Evolutionary conservation across 2,113 vertebrate genomes (phyloP), one percentile per base, ranked within the genome.

Genomic region (Rhinolophus ferrumequinum): DNA sequence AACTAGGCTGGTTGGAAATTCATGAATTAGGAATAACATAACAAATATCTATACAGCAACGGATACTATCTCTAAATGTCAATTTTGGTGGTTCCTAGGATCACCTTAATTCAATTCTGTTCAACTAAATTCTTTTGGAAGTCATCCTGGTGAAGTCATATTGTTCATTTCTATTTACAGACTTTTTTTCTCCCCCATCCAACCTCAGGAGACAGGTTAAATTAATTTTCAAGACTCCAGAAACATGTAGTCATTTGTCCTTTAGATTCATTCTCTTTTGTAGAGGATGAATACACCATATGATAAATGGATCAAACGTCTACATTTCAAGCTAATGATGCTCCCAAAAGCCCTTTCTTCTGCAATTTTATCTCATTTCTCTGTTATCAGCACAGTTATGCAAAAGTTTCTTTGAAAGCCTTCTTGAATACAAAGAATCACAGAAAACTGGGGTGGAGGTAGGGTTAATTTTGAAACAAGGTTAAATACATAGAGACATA

Each of bases 381-480:
- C 10, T 81, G 4, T 83, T 3, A 8, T 92, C 44, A 70, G 12
- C 62, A 62, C 8, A 82, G 14, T 12, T 82, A 76, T 19, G 6
- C 13, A 70, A 79, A 95, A 6, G 9, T 52, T 64, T 6, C 28
- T 88, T 28, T 91, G 54, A 80, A 4, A 79, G 13, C 2, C 1
- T 67, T 67, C 18, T 44, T 19, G n/a, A 66, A 38, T 81, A 75
- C 7, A 70, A 82, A 66, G 5, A 88, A 69, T 86, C 3, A 64
- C 9, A 38, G 26, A 94, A 82, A 92, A 26, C n/a, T 70, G 3
- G 8, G 11, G 21, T 56, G 9, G 16, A 26, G 1, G 9, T 52
- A 82, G 24, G 1, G 22, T 52, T 96, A 30, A 77, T 82, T 88
- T 83, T 96, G 56, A 88, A 96, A 81, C 24, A 91, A 84, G 28